These are phyloP conservation scores for Henricia sp. DNA, from an alignment of 53 echinoderm and acorn worm genomes.

Conservation along the genomic window DNA sequence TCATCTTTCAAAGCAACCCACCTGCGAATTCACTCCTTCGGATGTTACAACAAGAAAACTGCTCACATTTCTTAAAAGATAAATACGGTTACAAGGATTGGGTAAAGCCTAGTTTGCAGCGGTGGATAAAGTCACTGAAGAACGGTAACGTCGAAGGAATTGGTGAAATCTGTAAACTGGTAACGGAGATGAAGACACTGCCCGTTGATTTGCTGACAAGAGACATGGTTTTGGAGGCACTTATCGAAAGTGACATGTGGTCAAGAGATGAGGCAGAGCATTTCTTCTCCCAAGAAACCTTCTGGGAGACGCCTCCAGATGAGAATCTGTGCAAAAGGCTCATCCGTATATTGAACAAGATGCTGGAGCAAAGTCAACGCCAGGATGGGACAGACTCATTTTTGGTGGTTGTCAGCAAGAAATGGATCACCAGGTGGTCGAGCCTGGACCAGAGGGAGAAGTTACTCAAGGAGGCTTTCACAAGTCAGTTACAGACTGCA, in stretches of 20 bases:
- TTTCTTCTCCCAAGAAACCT: neutral
- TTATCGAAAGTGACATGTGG: neutral
- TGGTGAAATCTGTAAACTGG: conserved; percentile 28
- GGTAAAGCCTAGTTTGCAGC: conserved; percentile 12
- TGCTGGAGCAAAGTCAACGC: neutral
- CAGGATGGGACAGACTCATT: conserved; percentile 3
- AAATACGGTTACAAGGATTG: conserved; percentile 21
- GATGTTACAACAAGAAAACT: neutral
- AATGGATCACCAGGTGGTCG: conserved; percentile 25
- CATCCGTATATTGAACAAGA: conserved; percentile 10
- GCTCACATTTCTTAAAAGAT: conserved; percentile 5
- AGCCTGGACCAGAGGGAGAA: conserved; percentile 7
- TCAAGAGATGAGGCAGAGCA: neutral
- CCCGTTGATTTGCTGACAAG: conserved; percentile 13
- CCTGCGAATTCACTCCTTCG: conserved; percentile 2
- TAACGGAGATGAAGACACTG: conserved; percentile 2
- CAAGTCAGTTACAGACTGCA: neutral
- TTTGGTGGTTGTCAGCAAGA: neutral
- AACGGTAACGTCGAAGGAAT: neutral
- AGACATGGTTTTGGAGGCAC: conserved; percentile 19
- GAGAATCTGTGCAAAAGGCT: neutral
- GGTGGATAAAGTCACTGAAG: conserved; percentile 11
- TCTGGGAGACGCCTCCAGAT: conserved; percentile 20
- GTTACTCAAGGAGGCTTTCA: neutral
- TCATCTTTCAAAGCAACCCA: conserved; percentile 31